Base-by-base conservation (phyloP, 2,797 vertebrate species). In the Eulemur coronatus region DNA sequence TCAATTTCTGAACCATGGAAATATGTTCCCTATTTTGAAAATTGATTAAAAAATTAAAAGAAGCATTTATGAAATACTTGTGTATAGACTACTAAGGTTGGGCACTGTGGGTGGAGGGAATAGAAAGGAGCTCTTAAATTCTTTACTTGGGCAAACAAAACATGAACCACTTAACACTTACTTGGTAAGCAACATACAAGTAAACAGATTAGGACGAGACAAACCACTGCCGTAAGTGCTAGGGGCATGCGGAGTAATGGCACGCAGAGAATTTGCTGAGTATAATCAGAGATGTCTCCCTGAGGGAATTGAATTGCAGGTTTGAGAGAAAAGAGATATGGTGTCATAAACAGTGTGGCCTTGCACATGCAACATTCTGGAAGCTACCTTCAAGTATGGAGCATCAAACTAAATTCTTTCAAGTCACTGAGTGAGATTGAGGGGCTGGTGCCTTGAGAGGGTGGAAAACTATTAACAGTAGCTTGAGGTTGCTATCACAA, bases 191-290 rank as follows among this genome's bases (percentile, higher is more conserved):
- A 61, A 46, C 26, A 41, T 12, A 43, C 12, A 67, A 85, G 35
- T 84, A 81, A 97, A 88, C 78, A 91, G 81, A 85, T 96, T 91
- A 93, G 86, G 33, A 91, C 33, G 85, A 76, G 87, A 89, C 28
- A 82, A 85, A 52, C 41, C 72, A 33, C 38, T 78, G 28, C 48
- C 5, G 0, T 69, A 17, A 85, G 87, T 55, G 61, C 13, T n/a
- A 35, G 38, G n/a, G 18, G 38, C 46, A 22, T 38, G 13, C n/a
- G 38, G 43, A 95, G 24, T 20, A 11, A 41, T 24, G 75, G 75
- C 70, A 46, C 22, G 57, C n/a, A 3, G 69, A 92, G 18, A 73
- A 84, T 89, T 73, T 70, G 35, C 84, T 89, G 92, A 93, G 41
- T 67, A n/a, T 50, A 38, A 94, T 79, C 65, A 89, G 85, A 63